Evolutionary conservation across 2,888 invertebrate genomes (phyloP), one percentile per base, ranked within the genome.

Genomic region (Octonoba sinensis): DNA sequence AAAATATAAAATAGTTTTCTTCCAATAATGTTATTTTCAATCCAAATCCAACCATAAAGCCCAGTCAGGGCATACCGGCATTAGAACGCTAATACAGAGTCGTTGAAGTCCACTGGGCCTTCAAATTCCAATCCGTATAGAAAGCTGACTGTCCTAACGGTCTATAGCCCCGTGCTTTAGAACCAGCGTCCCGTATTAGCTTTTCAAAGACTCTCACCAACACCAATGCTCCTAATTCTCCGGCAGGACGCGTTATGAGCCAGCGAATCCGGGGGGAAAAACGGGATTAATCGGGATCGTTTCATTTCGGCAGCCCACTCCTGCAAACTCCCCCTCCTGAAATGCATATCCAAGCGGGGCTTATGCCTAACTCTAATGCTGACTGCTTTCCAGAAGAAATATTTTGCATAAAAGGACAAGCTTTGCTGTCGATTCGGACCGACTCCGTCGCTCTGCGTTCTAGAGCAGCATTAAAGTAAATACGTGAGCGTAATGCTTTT

Each of bases 381-480:
- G 71, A 65, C 73, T 69, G 62, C 59, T 73, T 81, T 81, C 79
- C 79, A 81, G 79, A 81, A 81, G 79, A 81, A 81, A 81, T 81
- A 81, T 73, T 81, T 81, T 81, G 79, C 79, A 81, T 81, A 81
- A 81, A 81, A 81, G 79, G 79, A 81, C 73, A 73, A 62, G 67
- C 51, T 64, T 69, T 64, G 46, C 22, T 49, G 65, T 15, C 49
- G 49, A 36, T 36, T 36, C 36, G 36, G 36, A 36, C 36, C 36
- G 36, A 36, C 36, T 36, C 36, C 11, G 36, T 51, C 69, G 36
- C 36, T 56, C 51, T 62, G 15, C 64, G 51, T 62, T 22, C 27
- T 60, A 54, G 51, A 56, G 69, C 13, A 69, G 79, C 74, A 81
- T 81, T 81, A 81, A n/a, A 69, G 79, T 73, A 81, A 74, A 74